Evolutionary conservation across 2,797 vertebrate genomes (phyloP).

Genomic region (Harpia harpyja): DNA sequence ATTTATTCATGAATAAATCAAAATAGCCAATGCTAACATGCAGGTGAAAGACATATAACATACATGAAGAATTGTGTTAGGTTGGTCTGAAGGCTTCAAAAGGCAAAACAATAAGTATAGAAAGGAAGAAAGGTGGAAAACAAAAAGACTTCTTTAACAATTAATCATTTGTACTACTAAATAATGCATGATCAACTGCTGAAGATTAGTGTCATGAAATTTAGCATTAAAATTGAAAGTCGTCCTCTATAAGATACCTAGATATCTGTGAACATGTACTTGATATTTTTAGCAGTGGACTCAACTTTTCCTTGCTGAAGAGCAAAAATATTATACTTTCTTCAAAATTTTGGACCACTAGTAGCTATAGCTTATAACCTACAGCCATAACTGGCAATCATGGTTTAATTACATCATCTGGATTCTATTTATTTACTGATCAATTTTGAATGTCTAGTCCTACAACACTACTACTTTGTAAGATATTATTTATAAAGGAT

Average conservation of each 20-base stretch:
- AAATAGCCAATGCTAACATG: slow-evolving; percentile 53
- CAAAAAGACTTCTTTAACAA: slow-evolving; percentile 12
- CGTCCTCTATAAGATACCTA: background rate
- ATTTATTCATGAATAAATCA: slow-evolving; percentile 26
- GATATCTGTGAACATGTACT: background rate
- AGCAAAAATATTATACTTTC: background rate
- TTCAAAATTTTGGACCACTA: background rate
- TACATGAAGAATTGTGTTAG: slow-evolving; percentile 69
- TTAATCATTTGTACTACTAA: slow-evolving; percentile 42
- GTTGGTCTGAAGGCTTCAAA: slow-evolving; percentile 66
- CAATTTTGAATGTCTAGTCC: background rate
- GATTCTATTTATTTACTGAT: background rate
- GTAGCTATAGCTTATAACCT: background rate
- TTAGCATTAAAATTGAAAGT: slow-evolving; percentile 11
- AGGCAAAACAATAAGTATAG: slow-evolving; percentile 55
- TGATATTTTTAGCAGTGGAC: background rate
- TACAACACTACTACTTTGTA: background rate
- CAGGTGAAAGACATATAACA: slow-evolving; percentile 54
- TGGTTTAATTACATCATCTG: background rate
- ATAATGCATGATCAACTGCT: slow-evolving; percentile 46
- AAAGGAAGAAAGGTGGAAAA: slow-evolving; percentile 42
- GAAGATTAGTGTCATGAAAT: slow-evolving; percentile 61
- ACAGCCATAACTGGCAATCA: background rate
- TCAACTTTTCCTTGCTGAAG: background rate
- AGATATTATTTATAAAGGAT: background rate